Evolutionary conservation across 2,113 vertebrate genomes (phyloP).

Genomic region (Pantherophis guttatus): DNA sequence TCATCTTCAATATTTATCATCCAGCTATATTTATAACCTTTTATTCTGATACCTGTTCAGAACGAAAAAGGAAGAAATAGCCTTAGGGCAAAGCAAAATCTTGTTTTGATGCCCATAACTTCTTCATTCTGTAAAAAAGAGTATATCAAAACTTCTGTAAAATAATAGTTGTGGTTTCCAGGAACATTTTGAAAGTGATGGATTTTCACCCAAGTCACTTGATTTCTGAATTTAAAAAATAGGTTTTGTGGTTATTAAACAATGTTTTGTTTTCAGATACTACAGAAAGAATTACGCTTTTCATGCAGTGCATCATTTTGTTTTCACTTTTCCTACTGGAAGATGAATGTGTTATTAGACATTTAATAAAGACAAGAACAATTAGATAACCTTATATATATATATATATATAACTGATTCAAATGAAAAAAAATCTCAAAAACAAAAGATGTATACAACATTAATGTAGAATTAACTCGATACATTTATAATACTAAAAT

Average conservation of each 20-base stretch:
- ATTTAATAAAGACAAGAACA: background rate
- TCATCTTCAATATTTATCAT: background rate
- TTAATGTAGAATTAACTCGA: background rate
- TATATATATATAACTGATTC: background rate
- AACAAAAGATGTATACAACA: background rate
- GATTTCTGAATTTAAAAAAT: background rate
- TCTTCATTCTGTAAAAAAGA: background rate
- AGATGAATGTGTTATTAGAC: background rate
- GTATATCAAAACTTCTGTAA: background rate
- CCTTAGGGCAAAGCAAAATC: background rate
- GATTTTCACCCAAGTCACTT: background rate
- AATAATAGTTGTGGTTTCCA: background rate
- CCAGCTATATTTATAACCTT: background rate
- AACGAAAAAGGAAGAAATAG: background rate
- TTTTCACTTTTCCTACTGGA: background rate
- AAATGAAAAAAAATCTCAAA: background rate
- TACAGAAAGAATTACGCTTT: background rate
- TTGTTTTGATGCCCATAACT: background rate
- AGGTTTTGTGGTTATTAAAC: background rate
- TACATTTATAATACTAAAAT: background rate
- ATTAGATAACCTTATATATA: background rate
- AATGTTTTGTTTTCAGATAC: background rate
- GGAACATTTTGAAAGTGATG: background rate
- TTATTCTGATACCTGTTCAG: rapidly evolving
- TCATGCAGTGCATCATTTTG: background rate